Evolutionary conservation across 1,140 invertebrate genomes (phyloP).

Genomic region (Zaprionus nigranus): DNA sequence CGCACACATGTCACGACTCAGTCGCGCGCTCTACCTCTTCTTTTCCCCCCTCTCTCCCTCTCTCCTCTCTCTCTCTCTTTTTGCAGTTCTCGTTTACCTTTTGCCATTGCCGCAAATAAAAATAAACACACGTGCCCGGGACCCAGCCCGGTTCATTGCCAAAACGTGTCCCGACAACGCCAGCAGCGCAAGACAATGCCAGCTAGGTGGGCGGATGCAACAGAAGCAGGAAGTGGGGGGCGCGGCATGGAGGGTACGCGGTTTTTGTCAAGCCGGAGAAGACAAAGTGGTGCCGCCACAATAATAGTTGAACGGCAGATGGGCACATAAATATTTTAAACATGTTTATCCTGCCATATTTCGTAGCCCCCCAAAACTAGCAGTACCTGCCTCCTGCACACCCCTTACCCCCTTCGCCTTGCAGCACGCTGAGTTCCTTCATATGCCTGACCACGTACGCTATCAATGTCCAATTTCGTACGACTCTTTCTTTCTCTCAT

Average conservation of each 20-base stretch:
- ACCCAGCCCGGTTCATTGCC: conserved; percentile 62
- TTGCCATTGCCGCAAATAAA: conserved; percentile 65
- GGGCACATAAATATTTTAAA: conserved; percentile 71
- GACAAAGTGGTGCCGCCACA: conserved; percentile 69
- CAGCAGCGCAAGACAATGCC: conserved; percentile 36
- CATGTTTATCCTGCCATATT: conserved; percentile 65
- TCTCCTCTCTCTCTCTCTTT: not conserved
- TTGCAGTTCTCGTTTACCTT: conserved; percentile 32
- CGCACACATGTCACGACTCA: conserved; percentile 17
- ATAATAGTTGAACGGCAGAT: conserved; percentile 58
- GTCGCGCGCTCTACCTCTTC: not conserved
- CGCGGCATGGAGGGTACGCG: conserved; percentile 13
- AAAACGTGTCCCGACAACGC: conserved; percentile 60
- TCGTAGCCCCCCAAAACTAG: conserved; percentile 14
- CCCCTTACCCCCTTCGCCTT: not conserved
- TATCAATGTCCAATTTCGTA: conserved; percentile 72
- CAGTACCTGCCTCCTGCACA: not conserved
- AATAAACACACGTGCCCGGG: conserved; percentile 70
- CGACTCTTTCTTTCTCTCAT: conserved; percentile 22
- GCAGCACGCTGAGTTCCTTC: conserved; percentile 5
- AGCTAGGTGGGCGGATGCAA: conserved; percentile 20
- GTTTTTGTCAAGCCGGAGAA: conserved; percentile 58
- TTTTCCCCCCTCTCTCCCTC: conserved; percentile 17
- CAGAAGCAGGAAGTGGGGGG: not conserved
- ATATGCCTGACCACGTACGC: conserved; percentile 66